Base-by-base conservation (phyloP, 2,888 invertebrate genomes). In the Drosophila testacea region DNA sequence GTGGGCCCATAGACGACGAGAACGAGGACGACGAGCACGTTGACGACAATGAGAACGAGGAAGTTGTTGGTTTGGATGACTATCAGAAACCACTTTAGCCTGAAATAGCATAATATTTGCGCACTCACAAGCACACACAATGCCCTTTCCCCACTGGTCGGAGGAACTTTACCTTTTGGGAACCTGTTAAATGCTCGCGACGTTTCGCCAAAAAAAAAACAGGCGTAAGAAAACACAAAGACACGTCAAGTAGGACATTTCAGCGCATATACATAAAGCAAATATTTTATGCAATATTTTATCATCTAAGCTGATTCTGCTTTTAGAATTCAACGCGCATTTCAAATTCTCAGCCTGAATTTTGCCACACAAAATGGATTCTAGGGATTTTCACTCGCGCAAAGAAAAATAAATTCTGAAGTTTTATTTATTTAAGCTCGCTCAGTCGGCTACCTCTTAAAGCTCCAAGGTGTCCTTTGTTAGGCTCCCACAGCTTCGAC, bases 51-150 rank as follows among this genome's bases (percentile, higher is more conserved):
- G 48, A 1, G 47, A 5, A n/a, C 5, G 54, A 27, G 62, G 16
- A 32, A 61, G 64, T 46, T 60, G 73, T 72, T 68, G 61, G 79
- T 27, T 67, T 76, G 73, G 69, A 81, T 81, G 83, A 83, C 83
- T 83, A 82, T 82, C 82, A 82, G 77, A 83, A 82, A 83, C 83
- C 82, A 82, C 82, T 82, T 82, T 83, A 72, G 73, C 73, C 73
- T 69, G 83, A 83, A 81, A 82, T 82, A 73, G 77, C 82, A 82
- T 79, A 82, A 82, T 82, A 82, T 82, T 82, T 82, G 82, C 83
- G 68, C 83, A 80, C 77, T 73, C 77, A 64, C 64, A 73, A 44
- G 57, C 60, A 39, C 52, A 57, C 36, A 4, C 22, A 52, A 36
- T 27, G 44, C 34, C 16, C 39, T 27, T n/a, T 6, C 39, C 13